These are phyloP conservation scores for Pampusana beccarii DNA, from an alignment of 2,113 vertebrate species.

Conservation along the genomic window DNA sequence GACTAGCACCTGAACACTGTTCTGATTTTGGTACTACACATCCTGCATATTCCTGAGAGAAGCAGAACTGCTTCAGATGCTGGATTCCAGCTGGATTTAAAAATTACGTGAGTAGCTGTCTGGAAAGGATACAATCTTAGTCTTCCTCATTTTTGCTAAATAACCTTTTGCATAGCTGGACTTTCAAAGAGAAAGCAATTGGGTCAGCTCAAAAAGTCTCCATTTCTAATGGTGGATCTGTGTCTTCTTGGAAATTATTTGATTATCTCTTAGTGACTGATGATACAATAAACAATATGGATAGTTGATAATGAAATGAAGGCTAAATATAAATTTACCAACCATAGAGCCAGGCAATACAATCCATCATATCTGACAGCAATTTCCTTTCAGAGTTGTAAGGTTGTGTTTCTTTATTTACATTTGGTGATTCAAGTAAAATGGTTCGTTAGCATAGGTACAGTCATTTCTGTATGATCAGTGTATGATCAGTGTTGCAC, in stretches of 20 bases:
- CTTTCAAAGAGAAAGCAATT: not conserved
- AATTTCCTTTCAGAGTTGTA: constrained; percentile 38
- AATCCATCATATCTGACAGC: constrained; percentile 34
- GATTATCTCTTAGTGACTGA: not conserved
- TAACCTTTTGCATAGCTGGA: not conserved
- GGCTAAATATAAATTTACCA: constrained; percentile 18
- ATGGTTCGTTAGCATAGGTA: not conserved
- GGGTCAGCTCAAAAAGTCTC: not conserved
- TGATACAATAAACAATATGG: not conserved
- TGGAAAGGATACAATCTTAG: not conserved
- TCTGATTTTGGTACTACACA: not conserved
- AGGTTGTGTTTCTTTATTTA: constrained; percentile 23
- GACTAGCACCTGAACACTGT: constrained; percentile 55
- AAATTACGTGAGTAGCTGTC: not conserved
- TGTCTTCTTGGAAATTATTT: not conserved
- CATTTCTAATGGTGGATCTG: not conserved
- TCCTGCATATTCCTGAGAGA: not conserved
- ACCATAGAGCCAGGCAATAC: not conserved
- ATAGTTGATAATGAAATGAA: not conserved
- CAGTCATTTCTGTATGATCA: not conserved
- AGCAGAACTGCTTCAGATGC: not conserved
- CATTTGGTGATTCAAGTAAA: not conserved
- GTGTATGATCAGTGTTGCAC: not conserved
- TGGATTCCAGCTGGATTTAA: not conserved
- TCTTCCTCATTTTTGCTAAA: not conserved